Evolutionary conservation across 2,888 invertebrate species (phyloP).

Genomic region (Conistra vaccinii): DNA sequence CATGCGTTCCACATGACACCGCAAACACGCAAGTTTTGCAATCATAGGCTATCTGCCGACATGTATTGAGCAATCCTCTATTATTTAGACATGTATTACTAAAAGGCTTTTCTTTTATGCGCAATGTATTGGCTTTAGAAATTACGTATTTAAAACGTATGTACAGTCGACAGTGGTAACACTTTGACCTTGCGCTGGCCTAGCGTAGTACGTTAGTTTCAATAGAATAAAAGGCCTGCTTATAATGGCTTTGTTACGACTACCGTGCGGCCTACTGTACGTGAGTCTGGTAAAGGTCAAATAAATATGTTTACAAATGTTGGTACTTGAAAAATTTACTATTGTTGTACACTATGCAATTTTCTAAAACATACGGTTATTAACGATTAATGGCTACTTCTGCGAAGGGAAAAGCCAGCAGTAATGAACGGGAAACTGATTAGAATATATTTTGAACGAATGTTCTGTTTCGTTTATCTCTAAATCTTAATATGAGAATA

Average conservation of each 20-base stretch:
- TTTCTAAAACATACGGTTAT: neutral
- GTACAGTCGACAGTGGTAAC: neutral
- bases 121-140: slow-evolving; percentile 36
- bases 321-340: neutral
- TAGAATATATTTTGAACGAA: slow-evolving; percentile 16
- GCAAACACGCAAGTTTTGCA: slow-evolving; percentile 66
- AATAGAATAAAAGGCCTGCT: neutral
- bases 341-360: neutral
- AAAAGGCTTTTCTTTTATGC: slow-evolving; percentile 46
- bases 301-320: neutral
- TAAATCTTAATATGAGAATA: slow-evolving; percentile 23
- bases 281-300: slow-evolving; percentile 9
- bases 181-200: neutral
- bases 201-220: neutral
- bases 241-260: neutral
- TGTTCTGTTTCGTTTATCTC: neutral
- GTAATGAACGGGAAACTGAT: slow-evolving; percentile 13
- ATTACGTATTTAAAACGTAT: slow-evolving; percentile 26
- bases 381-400: neutral
- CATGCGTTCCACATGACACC: slow-evolving; percentile 62
- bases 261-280: neutral
- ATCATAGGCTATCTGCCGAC: slow-evolving; percentile 59
- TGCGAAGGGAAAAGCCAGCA: neutral
- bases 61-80: slow-evolving; percentile 53
- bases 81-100: slow-evolving; percentile 53